Conservation (phyloP, 2,888 invertebrate genomes). For the Scaptomyza flava region DNA sequence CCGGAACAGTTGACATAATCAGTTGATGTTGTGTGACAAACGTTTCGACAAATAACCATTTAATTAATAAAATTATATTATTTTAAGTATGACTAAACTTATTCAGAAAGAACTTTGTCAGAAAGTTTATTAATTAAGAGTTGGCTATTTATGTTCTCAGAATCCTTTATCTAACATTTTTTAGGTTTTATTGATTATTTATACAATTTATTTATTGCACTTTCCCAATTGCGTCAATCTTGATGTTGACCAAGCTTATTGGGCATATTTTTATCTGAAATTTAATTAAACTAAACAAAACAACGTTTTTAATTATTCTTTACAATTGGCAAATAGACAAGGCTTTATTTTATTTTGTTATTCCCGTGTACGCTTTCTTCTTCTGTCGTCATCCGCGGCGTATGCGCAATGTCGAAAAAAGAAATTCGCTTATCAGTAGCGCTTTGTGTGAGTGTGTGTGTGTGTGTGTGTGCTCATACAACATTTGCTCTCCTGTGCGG, state of each 20-base stretch:
- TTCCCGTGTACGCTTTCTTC: slow-evolving; percentile 29
- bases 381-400: slow-evolving; percentile 47
- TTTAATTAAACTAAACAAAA: slow-evolving; percentile 69
- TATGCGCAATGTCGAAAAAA: slow-evolving; percentile 55
- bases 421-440: slow-evolving; percentile 44
- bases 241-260: slow-evolving; percentile 43
- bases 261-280: slow-evolving; percentile 38
- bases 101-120: no score
- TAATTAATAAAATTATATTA: not conserved
- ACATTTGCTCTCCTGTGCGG: slow-evolving; percentile 60
- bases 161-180: not conserved
- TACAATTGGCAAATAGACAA: slow-evolving; percentile 39
- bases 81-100: not conserved
- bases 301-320: slow-evolving; percentile 68
- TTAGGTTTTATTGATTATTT: slow-evolving; percentile 14
- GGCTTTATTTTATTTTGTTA: slow-evolving; percentile 24
- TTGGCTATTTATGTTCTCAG: no score
- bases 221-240: slow-evolving; percentile 53
- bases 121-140: no score
- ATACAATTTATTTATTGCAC: slow-evolving; percentile 17
- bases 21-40: slow-evolving; percentile 3
- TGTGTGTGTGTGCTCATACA: slow-evolving; percentile 29
- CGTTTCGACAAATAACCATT: slow-evolving; percentile 9
- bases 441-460: slow-evolving; percentile 8
- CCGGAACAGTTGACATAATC: slow-evolving; percentile 19